These are phyloP conservation scores for Isotomurus palustris DNA, from an alignment of 2,888 invertebrate species.

Conservation along the genomic window DNA sequence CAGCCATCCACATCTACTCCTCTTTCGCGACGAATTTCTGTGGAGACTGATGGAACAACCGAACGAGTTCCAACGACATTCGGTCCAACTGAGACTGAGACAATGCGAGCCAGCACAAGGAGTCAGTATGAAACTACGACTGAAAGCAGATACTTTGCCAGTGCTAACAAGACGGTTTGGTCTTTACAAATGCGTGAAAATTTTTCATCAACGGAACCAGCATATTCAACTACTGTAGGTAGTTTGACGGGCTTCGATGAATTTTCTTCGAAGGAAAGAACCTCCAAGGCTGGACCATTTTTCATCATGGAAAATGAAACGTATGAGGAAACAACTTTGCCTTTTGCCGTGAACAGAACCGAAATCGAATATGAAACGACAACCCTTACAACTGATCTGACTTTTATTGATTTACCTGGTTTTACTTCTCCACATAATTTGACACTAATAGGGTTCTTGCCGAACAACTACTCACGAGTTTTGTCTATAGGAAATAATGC, in stretches of 20 bases:
- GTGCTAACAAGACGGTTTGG: neutral
- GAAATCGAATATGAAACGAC: too few species aligned
- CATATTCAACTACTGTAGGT: neutral
- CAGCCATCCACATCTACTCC: too few species aligned
- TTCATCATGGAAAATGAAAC: constrained; percentile 14
- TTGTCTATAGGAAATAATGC: constrained; percentile 16
- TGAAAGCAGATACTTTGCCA: neutral
- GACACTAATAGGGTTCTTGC: neutral
- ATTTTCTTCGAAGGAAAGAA: constrained; percentile 17
- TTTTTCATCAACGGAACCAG: neutral
- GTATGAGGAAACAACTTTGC: constrained; percentile 13
- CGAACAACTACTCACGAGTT: neutral
- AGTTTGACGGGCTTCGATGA: neutral
- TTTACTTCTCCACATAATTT: too few species aligned
- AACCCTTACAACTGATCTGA: too few species aligned
- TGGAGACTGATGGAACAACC: constrained; percentile 9
- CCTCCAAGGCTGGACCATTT: constrained; percentile 27
- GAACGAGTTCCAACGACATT: constrained; percentile 6
- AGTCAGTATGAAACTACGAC: constrained; percentile 4
- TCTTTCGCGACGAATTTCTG: neutral
- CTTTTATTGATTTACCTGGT: too few species aligned
- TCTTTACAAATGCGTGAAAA: neutral
- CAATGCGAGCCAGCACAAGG: neutral
- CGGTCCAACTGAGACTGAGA: neutral
- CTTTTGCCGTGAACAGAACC: neutral